These are phyloP conservation scores for Volucella bombylans DNA, from an alignment of 2,888 invertebrate genomes.

Conservation along the genomic window DNA sequence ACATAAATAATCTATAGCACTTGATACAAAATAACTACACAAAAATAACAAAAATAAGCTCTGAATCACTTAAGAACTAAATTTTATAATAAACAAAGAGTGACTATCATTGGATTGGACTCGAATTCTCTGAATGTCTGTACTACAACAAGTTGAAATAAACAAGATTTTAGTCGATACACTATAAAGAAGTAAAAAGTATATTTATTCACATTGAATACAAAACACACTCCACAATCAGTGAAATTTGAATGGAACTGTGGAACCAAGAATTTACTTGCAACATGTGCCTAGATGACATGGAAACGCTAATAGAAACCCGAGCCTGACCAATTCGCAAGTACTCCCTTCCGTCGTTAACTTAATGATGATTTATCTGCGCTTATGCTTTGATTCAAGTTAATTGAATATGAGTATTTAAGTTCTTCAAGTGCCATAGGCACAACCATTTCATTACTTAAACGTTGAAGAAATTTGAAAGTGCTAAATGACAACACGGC, in stretches of 20 bases:
- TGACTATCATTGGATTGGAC: neutral
- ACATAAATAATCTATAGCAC: neutral
- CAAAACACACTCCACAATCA: neutral
- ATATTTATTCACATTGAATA: neutral
- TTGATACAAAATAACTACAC: neutral
- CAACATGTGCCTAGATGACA: slow-evolving; percentile 26
- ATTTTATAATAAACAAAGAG: neutral
- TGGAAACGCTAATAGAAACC: neutral
- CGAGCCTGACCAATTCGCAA: neutral
- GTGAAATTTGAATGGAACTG: neutral
- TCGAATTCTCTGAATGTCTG: neutral
- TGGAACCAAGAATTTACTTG: slow-evolving; percentile 17
- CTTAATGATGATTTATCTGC: neutral
- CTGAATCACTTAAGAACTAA: neutral
- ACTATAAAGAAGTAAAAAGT: slow-evolving; percentile 22
- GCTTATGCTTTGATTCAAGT: neutral
- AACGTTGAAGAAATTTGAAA: neutral
- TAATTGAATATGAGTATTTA: neutral
- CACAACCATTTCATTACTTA: too few relatives aligned
- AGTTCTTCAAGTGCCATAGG: neutral
- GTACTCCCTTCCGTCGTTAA: neutral
- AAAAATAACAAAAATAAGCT: neutral
- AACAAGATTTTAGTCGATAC: slow-evolving; percentile 35
- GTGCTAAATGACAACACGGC: neutral
- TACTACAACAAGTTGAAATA: slow-evolving; percentile 19